These are phyloP conservation scores for Bombus terrestris DNA, from an alignment of 1,140 invertebrate genomes.

Conservation along the genomic window DNA sequence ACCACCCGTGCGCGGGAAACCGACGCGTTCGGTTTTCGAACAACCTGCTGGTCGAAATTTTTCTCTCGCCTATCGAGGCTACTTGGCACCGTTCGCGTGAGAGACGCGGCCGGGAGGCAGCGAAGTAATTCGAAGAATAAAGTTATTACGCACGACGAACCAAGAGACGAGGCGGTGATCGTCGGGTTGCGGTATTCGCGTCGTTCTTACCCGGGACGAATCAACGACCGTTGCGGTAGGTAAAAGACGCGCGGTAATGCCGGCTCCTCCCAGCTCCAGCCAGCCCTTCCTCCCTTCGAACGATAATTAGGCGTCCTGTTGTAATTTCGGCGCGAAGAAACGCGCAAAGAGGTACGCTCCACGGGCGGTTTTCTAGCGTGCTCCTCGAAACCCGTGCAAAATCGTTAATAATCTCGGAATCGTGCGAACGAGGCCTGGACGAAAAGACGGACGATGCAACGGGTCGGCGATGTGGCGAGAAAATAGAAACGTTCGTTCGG, in stretches of 20 bases:
- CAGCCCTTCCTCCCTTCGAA: constrained; percentile 8
- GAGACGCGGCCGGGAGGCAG: no score
- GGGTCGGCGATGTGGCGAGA: not conserved
- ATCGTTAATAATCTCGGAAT: constrained; percentile 54
- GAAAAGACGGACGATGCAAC: not conserved
- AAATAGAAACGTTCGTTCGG: constrained; percentile 19
- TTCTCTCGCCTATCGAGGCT: not conserved
- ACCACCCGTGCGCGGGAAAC: constrained; percentile 46
- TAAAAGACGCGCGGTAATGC: constrained; percentile 45
- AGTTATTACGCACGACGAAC: constrained; percentile 6
- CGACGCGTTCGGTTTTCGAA: not conserved
- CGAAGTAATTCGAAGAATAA: not conserved
- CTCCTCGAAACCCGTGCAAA: constrained; percentile 27
- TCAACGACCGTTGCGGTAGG: constrained; percentile 59
- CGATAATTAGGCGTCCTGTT: constrained; percentile 60
- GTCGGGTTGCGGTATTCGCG: not conserved
- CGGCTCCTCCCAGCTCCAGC: constrained; percentile 27
- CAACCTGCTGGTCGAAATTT: not conserved
- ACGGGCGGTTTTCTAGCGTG: constrained; percentile 37
- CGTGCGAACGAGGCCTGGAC: not conserved
- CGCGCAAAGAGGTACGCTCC: constrained; percentile 43
- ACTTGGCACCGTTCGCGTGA: not conserved
- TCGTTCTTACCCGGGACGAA: constrained; percentile 51
- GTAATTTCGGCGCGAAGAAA: constrained; percentile 58
- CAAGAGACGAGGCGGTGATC: not conserved